A percentile compares a stretch with the other conserved stretches of the same genome.
These are phyloP conservation scores for Psilanteris sp. DNA, from an alignment of 1,140 invertebrate species.

Conservation along the genomic window DNA sequence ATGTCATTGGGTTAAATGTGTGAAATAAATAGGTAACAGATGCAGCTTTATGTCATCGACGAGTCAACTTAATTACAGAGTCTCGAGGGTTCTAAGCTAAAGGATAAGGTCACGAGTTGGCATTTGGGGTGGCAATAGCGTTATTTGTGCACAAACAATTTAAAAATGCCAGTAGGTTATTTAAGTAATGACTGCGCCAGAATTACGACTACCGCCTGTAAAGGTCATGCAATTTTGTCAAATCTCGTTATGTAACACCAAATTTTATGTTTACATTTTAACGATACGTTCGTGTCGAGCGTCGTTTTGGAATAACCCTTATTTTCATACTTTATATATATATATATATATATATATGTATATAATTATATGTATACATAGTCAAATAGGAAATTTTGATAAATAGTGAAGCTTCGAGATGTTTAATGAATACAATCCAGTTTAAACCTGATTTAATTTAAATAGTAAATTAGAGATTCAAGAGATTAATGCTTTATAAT, in stretches of 20 bases:
- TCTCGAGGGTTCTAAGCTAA: conserved; percentile 62
- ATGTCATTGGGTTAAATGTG: conserved; percentile 68
- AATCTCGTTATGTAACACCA: conserved; percentile 1
- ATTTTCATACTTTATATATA: too few relatives aligned
- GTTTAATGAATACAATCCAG: background rate
- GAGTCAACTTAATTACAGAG: conserved; percentile 71
- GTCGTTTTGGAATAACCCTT: too few relatives aligned
- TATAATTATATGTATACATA: too few relatives aligned
- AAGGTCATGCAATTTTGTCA: conserved; percentile 33
- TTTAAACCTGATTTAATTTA: conserved; percentile 22
- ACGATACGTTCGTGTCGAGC: too few relatives aligned
- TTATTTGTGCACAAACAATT: conserved; percentile 65
- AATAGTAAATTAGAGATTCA: conserved; percentile 41
- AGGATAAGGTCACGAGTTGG: conserved; percentile 71
- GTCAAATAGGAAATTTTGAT: too few relatives aligned
- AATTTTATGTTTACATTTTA: background rate
- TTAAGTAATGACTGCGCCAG: conserved; percentile 66
- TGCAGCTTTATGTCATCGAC: conserved; percentile 14
- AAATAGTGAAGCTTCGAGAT: background rate
- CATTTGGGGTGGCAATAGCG: conserved; percentile 65
- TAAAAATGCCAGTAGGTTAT: conserved; percentile 69
- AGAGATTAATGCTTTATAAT: conserved; percentile 35
- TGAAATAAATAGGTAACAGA: conserved; percentile 22
- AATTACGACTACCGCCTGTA: too few relatives aligned
- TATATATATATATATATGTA: too few relatives aligned